Base-by-base conservation (phyloP, 2,888 invertebrate species). In the Philonicus albiceps region DNA sequence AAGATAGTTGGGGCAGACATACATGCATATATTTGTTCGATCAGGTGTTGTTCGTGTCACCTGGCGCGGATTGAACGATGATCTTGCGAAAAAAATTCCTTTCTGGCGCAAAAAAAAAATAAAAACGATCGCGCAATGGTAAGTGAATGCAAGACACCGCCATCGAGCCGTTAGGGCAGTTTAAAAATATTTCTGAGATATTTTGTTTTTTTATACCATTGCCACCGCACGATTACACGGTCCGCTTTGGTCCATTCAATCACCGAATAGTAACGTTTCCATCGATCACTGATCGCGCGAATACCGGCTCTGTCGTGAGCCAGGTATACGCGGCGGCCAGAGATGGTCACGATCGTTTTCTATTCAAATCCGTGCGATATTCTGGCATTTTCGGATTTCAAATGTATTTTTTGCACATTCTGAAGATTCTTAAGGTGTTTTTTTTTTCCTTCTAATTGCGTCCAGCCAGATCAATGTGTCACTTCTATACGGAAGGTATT, bases 221-320 rank as follows among this genome's bases (percentile, higher is more conserved):
- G 64, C 64, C 64, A 64, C 22, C 27, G 64, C 64, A 64, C 64
- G 64, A 40, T 76, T 76, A 37, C 76, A 76, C 76, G 76, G 76
- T 76, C 22, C 76, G 40, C 34, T 76, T 37, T n/a, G 37, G 40
- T 6, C 34, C 76, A 76, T 76, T 76, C 76, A 76, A 76, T 76
- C 76, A 40, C 34, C 76, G 76, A 76, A 76, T n/a, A 76, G 76
- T 76, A 76, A 76, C 76, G 76, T 76, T 76, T 76, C 76, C 76
- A 76, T 76, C 76, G 76, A 76, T 76, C 76, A 76, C 40, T 76
- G 76, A 76, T 76, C 76, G 37, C 76, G 40, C 19, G 76, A 76
- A 34, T 11, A 19, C 34, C 40, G 40, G 40, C 22, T 19, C 40
- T 40, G 19, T 37, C 34, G 34, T 31, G 37, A 19, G 34, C 22